Percentiles rank a stretch among this genome's conserved stretches.
These are phyloP conservation scores for Girardia tigrina DNA, from an alignment of 2,888 invertebrate species.

Conservation along the genomic window DNA sequence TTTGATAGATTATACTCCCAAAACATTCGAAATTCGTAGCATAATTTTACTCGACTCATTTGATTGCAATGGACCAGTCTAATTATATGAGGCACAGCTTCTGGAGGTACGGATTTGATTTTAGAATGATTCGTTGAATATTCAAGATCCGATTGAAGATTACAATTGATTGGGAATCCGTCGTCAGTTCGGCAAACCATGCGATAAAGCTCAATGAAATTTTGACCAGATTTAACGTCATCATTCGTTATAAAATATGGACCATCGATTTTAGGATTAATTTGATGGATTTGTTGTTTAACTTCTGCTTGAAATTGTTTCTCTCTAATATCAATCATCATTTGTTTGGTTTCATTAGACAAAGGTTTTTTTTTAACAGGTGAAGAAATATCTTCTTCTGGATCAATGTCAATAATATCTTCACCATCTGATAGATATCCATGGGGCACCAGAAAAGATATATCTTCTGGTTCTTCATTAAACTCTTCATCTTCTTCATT, in stretches of 20 bases:
- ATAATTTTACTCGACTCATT: not conserved
- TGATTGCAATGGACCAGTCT: slow-evolving; percentile 20
- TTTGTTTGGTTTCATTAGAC: not conserved
- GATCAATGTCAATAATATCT: slow-evolving; percentile 40
- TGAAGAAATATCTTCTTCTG: not conserved
- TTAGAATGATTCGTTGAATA: not conserved
- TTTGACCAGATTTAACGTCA: not conserved
- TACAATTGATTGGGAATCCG: slow-evolving; percentile 2
- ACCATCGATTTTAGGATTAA: not conserved
- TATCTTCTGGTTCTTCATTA: slow-evolving; percentile 57
- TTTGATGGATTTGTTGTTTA: not conserved
- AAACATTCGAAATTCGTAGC: slow-evolving; percentile 30
- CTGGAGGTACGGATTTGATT: not conserved
- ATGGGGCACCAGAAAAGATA: slow-evolving; percentile 89
- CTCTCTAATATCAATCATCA: slow-evolving; percentile 5
- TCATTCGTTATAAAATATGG: not conserved
- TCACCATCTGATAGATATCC: slow-evolving; percentile 67
- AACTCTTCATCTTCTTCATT: slow-evolving; percentile 57
- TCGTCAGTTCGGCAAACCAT: not conserved
- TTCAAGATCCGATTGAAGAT: not conserved
- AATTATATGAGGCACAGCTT: slow-evolving; percentile 19
- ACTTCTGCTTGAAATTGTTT: not conserved
- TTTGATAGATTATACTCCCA: slow-evolving; percentile 21
- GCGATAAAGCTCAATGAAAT: not conserved
- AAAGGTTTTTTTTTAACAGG: not conserved